A percentile compares a stretch with the other conserved stretches of the same genome.
Conservation (phyloP, 2,113 vertebrate genomes). For the Phalacrocorax pelagicus region DNA sequence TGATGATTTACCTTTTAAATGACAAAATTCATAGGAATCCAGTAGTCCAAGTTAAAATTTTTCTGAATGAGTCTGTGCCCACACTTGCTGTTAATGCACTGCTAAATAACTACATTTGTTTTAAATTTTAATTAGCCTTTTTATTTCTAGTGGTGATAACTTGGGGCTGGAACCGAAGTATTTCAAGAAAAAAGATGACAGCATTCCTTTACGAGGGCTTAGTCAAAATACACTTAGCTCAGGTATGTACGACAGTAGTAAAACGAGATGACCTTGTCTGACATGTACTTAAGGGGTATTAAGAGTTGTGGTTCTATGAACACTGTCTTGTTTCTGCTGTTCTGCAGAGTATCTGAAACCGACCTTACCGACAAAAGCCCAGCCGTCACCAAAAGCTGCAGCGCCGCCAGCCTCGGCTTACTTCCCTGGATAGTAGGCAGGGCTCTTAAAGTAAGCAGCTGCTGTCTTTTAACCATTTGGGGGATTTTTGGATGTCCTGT, state of each 20-base stretch:
- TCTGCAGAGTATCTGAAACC: conserved; percentile 78
- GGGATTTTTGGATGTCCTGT: not conserved
- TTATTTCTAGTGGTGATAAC: conserved; percentile 72
- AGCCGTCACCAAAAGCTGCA: not conserved
- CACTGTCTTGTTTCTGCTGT: not conserved
- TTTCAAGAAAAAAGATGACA: conserved; percentile 87
- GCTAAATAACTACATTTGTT: not conserved
- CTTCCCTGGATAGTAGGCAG: conserved; percentile 79
- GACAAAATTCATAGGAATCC: accelerated
- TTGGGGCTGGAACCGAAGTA: conserved; percentile 88
- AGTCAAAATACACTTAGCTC: conserved; percentile 74
- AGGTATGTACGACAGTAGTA: conserved; percentile 17
- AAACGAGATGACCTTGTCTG: not conserved
- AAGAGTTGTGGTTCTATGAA: not conserved
- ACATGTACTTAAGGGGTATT: too few relatives aligned
- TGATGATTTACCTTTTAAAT: not conserved
- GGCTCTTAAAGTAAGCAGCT: not conserved
- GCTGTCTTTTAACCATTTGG: not conserved
- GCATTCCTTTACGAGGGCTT: conserved; percentile 85
- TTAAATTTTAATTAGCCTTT: not conserved
- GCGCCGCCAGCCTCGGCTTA: conserved; percentile 79
- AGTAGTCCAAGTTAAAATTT: not conserved
- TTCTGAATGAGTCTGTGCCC: not conserved
- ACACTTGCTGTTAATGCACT: too few relatives aligned
- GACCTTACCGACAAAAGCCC: not conserved